A percentile compares a stretch with the other conserved stretches of the same genome.
phyloP scores from a whole-genome alignment of 2,888 invertebrate genomes.

The Cantharis nigra region DNA sequence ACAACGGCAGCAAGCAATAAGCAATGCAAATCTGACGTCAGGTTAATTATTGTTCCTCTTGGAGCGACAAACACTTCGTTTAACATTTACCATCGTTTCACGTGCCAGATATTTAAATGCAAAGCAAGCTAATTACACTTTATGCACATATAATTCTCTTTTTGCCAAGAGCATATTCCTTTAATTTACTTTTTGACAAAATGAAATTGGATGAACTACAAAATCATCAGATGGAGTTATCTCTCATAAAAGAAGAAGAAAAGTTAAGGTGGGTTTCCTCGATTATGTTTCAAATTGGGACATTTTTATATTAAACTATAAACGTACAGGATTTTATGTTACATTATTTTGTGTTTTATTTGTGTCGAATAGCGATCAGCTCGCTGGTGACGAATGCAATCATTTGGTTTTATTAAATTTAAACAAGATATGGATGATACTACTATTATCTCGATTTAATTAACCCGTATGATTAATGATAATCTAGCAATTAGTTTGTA shows the following conservation, averaged over 20 bases:
- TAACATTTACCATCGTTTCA: slow-evolving; percentile 11
- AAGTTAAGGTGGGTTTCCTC: no score
- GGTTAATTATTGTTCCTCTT: slow-evolving; percentile 14
- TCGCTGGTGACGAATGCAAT: no score
- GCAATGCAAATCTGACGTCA: background rate
- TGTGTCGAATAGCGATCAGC: no score
- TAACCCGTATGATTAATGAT: no score
- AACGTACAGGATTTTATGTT: no score
- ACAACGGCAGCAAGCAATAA: background rate
- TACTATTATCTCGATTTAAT: no score
- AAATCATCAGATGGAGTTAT: background rate
- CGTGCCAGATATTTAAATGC: slow-evolving; percentile 8
- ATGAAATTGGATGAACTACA: background rate
- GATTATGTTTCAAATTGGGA: no score
- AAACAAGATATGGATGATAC: no score
- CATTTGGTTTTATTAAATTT: background rate
- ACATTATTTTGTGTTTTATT: no score
- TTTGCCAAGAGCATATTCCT: slow-evolving; percentile 4
- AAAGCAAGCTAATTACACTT: slow-evolving; percentile 19
- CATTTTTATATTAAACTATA: no score
- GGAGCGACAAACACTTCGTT: slow-evolving; percentile 5
- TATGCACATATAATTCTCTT: slow-evolving; percentile 22
- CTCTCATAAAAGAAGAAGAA: no score
- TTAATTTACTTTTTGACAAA: background rate
- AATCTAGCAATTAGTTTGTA: no score